Conservation (phyloP, 2,797 vertebrate species). For the Gadopsis marmoratus region DNA sequence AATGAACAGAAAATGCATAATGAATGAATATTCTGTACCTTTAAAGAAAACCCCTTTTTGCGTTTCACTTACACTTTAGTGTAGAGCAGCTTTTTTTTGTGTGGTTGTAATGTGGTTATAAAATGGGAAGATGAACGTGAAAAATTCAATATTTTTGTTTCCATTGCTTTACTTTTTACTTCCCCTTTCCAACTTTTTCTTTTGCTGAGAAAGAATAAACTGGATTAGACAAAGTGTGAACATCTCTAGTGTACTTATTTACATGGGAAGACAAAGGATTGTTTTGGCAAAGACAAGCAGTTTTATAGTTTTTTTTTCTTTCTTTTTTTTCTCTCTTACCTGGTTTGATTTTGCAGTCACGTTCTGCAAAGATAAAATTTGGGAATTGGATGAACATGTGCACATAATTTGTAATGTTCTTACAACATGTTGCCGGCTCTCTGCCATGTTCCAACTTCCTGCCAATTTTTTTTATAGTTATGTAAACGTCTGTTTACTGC, state of each 20-base stretch:
- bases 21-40: conserved; percentile 80
- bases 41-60: conserved; percentile 78
- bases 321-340: no score
- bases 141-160: conserved; percentile 78
- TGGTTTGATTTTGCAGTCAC: background rate
- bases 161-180: conserved; percentile 74
- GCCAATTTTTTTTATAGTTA: conserved; percentile 44
- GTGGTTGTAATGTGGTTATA: conserved; percentile 78
- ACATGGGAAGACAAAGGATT: conserved; percentile 1
- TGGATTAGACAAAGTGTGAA: conserved; percentile 81
- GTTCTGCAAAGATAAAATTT: background rate
- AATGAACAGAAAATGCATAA: conserved; percentile 59
- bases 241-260: conserved; percentile 60
- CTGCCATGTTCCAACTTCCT: conserved; percentile 29
- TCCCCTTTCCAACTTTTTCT: conserved; percentile 71
- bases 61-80: conserved; percentile 81
- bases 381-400: background rate
- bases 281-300: background rate
- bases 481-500: conserved; percentile 58
- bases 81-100: conserved; percentile 72
- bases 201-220: conserved; percentile 87
- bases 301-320: background rate
- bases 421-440: conserved; percentile 25
- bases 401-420: conserved; percentile 9
- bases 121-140: conserved; percentile 75